These are phyloP conservation scores for Tetramorium simillimum DNA, from an alignment of 1,140 invertebrate species.

Conservation along the genomic window DNA sequence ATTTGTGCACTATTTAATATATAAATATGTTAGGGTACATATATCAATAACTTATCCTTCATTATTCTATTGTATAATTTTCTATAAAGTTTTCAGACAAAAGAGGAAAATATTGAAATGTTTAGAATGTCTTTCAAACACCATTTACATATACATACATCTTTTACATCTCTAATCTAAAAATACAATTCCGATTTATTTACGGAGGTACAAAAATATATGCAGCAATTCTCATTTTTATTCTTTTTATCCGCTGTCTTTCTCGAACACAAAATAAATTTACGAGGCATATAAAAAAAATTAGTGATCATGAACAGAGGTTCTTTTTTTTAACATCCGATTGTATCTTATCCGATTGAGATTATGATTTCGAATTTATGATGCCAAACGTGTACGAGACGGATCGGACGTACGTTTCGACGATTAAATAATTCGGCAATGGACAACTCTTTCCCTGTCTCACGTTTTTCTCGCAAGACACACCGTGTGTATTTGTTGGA, in stretches of 20 bases:
- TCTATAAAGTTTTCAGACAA: not conserved
- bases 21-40: not conserved
- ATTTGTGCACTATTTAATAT: not conserved
- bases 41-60: slow-evolving; percentile 4
- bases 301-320: too few species aligned
- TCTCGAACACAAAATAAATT: not conserved
- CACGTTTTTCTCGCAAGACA: not conserved
- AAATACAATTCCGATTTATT: not conserved
- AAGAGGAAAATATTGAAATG: slow-evolving; percentile 2
- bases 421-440: not conserved
- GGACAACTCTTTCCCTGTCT: not conserved
- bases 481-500: too few species aligned
- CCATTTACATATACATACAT: not conserved
- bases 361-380: not conserved
- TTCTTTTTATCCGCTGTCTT: not conserved
- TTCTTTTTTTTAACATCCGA: not conserved
- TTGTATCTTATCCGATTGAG: not conserved
- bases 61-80: not conserved
- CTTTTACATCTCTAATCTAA: not conserved
- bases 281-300: not conserved
- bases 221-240: not conserved
- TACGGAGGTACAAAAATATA: slow-evolving; percentile 9
- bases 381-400: not conserved
- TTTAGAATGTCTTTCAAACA: not conserved
- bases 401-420: not conserved